Evolutionary conservation across 2,797 vertebrate species (phyloP).

Genomic region (Cryptoblepharus egeriae): DNA sequence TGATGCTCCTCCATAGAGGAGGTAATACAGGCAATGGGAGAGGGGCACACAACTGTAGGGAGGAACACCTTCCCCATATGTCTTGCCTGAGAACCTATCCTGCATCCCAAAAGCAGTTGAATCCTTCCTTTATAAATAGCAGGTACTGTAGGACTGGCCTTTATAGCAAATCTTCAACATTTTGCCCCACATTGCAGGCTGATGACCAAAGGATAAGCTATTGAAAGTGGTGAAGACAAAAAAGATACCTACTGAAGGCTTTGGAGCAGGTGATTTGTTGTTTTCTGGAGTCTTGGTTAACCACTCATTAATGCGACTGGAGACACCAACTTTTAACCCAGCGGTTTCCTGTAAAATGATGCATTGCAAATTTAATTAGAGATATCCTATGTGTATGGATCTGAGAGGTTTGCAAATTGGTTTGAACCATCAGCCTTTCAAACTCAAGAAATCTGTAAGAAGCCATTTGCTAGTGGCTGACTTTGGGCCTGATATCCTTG

Average conservation of each 20-base stretch:
- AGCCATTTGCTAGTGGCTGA: too few species aligned
- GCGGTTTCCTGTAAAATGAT: slow-evolving; percentile 88
- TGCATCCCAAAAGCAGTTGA: background rate
- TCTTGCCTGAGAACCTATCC: background rate
- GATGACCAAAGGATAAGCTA: background rate
- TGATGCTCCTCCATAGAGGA: background rate
- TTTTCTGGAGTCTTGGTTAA: slow-evolving; percentile 96
- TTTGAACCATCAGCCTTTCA: too few species aligned
- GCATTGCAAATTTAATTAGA: background rate
- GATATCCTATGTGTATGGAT: background rate
- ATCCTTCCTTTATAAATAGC: background rate
- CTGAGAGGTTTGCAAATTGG: too few species aligned
- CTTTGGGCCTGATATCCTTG: too few species aligned
- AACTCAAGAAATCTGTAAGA: too few species aligned
- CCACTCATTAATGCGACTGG: slow-evolving; percentile 98
- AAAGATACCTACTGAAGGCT: slow-evolving; percentile 86
- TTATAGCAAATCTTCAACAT: background rate
- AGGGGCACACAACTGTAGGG: background rate
- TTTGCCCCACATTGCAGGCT: too few species aligned
- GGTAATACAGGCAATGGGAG: background rate
- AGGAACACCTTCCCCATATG: background rate
- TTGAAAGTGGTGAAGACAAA: background rate
- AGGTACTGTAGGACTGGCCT: background rate
- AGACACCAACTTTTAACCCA: slow-evolving; percentile 96
- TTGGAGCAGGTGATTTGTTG: slow-evolving; percentile 87